Base-by-base conservation (phyloP, 2,797 vertebrate species). In the Leucoraja ocellata region DNA sequence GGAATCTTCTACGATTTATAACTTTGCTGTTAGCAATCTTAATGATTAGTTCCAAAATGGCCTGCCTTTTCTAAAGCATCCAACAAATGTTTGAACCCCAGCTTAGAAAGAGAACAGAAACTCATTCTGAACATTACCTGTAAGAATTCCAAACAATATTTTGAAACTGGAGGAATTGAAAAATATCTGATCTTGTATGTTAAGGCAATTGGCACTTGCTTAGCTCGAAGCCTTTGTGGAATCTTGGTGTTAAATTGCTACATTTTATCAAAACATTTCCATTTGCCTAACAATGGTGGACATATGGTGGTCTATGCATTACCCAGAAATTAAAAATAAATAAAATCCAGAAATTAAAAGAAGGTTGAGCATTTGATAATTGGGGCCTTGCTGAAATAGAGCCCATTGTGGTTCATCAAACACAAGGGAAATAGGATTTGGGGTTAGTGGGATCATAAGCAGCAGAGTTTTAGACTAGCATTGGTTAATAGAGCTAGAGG, bases 1-100 rank as follows among this genome's bases (percentile, higher is more conserved):
- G 68, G 36, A 71, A 91, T 91, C 65, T 25, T 46, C 8, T 58
- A 76, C 25, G 90, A 92, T 73, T 92, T 76, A 76, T 46, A 91
- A 71, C 68, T 91, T 74, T 91, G 65, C 32, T 68, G 73, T 91
- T 73, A 73, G 32, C 68, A 88, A 88, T n/a, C 14, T 88, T n/a
- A 88, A 88, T 68, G n/a, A 88, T 88, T 32, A 65, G 61, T 88
- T 88, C n/a, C n/a, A 88, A 88, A 88, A 68, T 18, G 18, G 25
- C 65, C 63, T 68, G 61, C 65, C 61, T 32, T 6, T 68, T 88
- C 84, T 63, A 88, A 68, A 68, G 14, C 84, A 0, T 88, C 84
- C 16, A n/a, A 36, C 18, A 88, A 18, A n/a, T 32, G 61, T 32
- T 65, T 88, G 16, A 88, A 88, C 9, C 63, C 28, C 21, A 88